Evolutionary conservation across 2,797 vertebrate genomes (phyloP).

Genomic region (Labeo calbasu): DNA sequence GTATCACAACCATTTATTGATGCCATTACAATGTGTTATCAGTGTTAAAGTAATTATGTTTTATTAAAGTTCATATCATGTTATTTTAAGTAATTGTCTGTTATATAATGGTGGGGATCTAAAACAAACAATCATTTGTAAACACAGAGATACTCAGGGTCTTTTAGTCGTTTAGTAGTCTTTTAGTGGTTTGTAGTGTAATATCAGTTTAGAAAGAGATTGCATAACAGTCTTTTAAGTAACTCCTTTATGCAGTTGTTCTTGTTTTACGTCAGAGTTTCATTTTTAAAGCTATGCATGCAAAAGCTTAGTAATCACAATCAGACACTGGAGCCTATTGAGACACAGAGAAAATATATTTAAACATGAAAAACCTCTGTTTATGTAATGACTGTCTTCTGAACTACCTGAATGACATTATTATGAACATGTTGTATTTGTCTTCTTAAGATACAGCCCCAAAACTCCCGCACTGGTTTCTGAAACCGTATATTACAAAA

Average conservation of each 20-base stretch:
- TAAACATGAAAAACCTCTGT: not conserved
- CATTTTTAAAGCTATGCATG: not conserved
- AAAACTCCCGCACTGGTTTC: conserved; percentile 88
- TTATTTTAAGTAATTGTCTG: not conserved
- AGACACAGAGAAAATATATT: not conserved
- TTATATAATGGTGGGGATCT: not conserved
- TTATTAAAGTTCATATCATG: not conserved
- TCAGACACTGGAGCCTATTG: not conserved
- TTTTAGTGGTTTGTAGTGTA: not conserved
- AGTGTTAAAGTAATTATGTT: not conserved
- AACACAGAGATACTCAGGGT: not conserved
- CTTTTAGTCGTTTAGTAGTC: not conserved
- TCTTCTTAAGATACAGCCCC: conserved; percentile 88
- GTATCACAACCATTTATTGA: not conserved
- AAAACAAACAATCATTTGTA: not conserved
- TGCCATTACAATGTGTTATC: not conserved
- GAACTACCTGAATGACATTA: not conserved
- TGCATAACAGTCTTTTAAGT: not conserved
- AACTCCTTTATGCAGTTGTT: not conserved
- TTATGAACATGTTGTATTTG: not conserved
- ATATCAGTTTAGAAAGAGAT: not conserved
- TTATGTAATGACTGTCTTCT: too few relatives aligned
- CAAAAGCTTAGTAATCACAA: not conserved
- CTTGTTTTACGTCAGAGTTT: not conserved
- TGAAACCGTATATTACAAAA: conserved; percentile 94